phyloP scores from a whole-genome alignment of 2,888 invertebrate species.

The Hydroisotoma schaefferi region DNA sequence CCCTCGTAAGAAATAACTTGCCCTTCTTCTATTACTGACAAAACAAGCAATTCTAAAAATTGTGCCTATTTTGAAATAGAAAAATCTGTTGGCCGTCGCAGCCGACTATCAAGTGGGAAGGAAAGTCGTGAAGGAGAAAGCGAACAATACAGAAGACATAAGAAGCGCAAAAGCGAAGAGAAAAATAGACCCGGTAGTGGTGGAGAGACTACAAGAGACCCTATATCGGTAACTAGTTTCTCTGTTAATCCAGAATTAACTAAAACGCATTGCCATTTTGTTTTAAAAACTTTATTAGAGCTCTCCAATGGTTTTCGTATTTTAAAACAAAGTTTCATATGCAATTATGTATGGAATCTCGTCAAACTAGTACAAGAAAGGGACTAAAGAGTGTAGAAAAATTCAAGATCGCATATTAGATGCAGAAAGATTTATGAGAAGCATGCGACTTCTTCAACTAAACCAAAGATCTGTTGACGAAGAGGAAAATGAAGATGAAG shows the following conservation, averaged over 20 bases:
- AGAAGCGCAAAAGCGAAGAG: constrained; percentile 47
- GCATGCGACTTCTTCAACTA: constrained; percentile 77
- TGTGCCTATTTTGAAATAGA: background rate
- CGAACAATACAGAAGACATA: constrained; percentile 38
- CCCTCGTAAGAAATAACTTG: constrained; percentile 19
- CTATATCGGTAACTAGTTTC: too few relatives aligned
- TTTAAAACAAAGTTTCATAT: too few relatives aligned
- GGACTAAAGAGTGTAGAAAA: constrained; percentile 9
- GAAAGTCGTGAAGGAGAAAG: constrained; percentile 38
- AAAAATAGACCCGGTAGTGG: constrained; percentile 9
- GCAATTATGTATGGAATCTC: too few relatives aligned
- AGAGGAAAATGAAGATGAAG: constrained; percentile 53
- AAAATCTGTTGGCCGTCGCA: constrained; percentile 17
- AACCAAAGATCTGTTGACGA: constrained; percentile 61
- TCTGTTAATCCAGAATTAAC: too few relatives aligned
- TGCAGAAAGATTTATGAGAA: constrained; percentile 77
- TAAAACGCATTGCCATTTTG: too few relatives aligned
- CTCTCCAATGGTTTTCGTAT: too few relatives aligned
- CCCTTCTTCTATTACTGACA: background rate
- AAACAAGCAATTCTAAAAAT: background rate
- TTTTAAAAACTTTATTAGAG: too few relatives aligned
- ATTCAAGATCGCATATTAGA: constrained; percentile 69
- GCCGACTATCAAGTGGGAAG: constrained; percentile 29
- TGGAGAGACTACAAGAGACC: too few relatives aligned
- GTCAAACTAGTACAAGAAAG: background rate